Base-by-base conservation (phyloP, 1,140 invertebrate species). In the Macrocentrus cingulum region DNA sequence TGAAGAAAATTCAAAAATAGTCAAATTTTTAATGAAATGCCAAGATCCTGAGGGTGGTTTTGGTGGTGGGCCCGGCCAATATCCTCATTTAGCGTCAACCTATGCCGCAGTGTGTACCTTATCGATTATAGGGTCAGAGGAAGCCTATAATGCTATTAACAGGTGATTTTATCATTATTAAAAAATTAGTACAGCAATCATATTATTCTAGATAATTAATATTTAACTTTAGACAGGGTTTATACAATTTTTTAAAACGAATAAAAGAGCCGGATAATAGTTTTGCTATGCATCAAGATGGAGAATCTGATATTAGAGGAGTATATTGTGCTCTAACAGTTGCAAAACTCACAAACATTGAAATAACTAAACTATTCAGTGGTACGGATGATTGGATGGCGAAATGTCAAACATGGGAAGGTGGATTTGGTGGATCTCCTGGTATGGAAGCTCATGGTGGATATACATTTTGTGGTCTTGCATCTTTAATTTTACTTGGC, bases 401-500 rank as follows among this genome's bases (percentile, higher is more conserved):
- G 1, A 85, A 83, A 82, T 98, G 95, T 82, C 95, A 98, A 76
- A 98, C 95, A 0, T 99, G 98, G 82, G 97, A 99, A 83, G 97
- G 97, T 46, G 97, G 97, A 0, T 99, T 99, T 84, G 91, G 89
- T 48, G 96, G 95, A 0, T 88, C 84, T 69, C 97, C 96, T 15
- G 94, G 92, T 9, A 88, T 95, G 84, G 97, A 99, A 81, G 97
- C 97, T 16, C 97, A 99, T 82, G 97, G 97, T 3, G 97, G 97
- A 16, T 99, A 99, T 79, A 89, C 96, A 5, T 99, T 96, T 80
- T 99, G 97, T 86, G 96, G 91, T 7, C 82, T 99, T 34, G 94
- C 97, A 42, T 84, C 91, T 2, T 81, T 99, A 11, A 85, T 89
- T 11, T 76, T 99, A 50, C 81, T 99, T 5, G 87, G 88, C 61